Conservation (phyloP, 2,113 vertebrate genomes). For the Ptyas mucosa region DNA sequence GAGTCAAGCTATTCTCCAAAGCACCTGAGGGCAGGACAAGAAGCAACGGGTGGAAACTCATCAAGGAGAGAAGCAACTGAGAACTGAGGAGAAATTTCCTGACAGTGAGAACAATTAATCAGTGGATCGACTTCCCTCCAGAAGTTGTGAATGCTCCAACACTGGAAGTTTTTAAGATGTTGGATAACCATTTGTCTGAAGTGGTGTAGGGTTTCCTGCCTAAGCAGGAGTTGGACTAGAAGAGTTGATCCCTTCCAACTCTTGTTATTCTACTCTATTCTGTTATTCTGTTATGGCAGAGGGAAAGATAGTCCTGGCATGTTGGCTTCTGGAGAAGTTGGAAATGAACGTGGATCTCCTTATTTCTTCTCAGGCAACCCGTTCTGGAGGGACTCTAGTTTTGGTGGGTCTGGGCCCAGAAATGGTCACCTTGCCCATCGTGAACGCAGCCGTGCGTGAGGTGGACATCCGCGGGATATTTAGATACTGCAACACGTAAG, state of each 20-base stretch:
- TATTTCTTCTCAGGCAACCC: constrained; percentile 76
- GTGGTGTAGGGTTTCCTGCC: too few relatives aligned
- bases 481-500: constrained; percentile 97
- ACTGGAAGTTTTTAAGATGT: too few relatives aligned
- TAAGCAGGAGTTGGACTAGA: too few relatives aligned
- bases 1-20: too few relatives aligned
- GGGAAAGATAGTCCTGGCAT: background rate
- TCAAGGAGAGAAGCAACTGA: too few relatives aligned
- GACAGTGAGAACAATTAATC: too few relatives aligned
- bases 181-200: too few relatives aligned
- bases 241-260: background rate
- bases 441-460: constrained; percentile 80
- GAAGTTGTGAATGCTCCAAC: too few relatives aligned
- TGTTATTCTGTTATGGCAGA: background rate
- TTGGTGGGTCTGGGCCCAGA: constrained; percentile 84
- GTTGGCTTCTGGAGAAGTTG: rapidly evolving
- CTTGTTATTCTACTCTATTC: background rate
- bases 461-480: constrained; percentile 94
- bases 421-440: constrained; percentile 80
- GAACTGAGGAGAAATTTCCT: too few relatives aligned
- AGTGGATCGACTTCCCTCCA: too few relatives aligned
- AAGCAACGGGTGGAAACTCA: too few relatives aligned
- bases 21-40: too few relatives aligned
- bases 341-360: background rate
- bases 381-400: constrained; percentile 86